Evolutionary conservation across 2,797 vertebrate species (phyloP), one percentile per base, ranked within the genome.

Genomic region (Enteromius thamalakanensis): DNA sequence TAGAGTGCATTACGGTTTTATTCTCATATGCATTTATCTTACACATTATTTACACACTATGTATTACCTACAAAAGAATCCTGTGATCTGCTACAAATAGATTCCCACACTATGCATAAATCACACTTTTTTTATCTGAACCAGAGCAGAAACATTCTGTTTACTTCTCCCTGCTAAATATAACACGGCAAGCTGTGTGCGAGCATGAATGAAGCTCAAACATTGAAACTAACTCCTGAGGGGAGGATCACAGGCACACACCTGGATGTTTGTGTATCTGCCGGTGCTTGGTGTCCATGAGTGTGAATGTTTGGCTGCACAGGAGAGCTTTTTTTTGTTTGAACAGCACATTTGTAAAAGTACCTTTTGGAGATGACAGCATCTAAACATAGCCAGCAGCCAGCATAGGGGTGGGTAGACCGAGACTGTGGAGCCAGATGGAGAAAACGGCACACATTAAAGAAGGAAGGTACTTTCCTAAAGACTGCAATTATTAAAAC

Each of bases 131-230:
- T 64, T 64, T 70, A 68, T 81, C 58, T 65, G 70, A 74, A 75
- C 42, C 58, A 65, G 15, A 81, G 37, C 68, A 80, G 68, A 51
- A 81, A 78, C 67, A 51, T n/a, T 26, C 70, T 47, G 74, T 88
- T 84, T 85, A 74, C 75, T 82, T 88, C 83, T 64, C 67, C 42
- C 47, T 76, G 62, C 81, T 81, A 84, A 86, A 83, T 85, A 87
- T 84, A 86, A 85, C 76, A 64, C 17, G 37, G 14, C 6, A 21
- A 53, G 51, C 21, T 75, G 60, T 65, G 26, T 45, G 6, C 47
- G 40, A 71, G 23, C n/a, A 53, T 74, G 45, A 67, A 34, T 69
- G 75, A 62, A 80, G 42, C 34, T 45, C 72, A 85, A 88, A 87
- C 83, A 83, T 77, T 67, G 69, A 21, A 65, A 26, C 64, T 62